phyloP scores from a whole-genome alignment of 2,888 invertebrate genomes.

The Rapana venosa region DNA sequence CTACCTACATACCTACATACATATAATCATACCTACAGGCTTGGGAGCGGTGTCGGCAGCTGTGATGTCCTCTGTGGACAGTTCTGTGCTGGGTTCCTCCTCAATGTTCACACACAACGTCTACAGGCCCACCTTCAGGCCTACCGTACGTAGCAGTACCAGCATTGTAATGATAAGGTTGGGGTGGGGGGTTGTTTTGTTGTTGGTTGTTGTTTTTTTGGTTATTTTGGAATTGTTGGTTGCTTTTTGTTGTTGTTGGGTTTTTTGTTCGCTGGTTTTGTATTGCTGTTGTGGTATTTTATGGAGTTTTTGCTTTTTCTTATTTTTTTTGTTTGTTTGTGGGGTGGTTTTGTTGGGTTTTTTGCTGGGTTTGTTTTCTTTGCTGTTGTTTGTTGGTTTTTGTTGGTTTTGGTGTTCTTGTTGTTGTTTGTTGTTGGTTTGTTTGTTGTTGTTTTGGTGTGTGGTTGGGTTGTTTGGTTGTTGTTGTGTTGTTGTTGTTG shows the following conservation, averaged over 20 bases:
- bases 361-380: too few relatives aligned
- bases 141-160: conserved; percentile 54
- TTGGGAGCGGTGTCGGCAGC: conserved; percentile 66
- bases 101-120: conserved; percentile 70
- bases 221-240: too few relatives aligned
- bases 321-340: neutral
- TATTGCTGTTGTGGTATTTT: too few relatives aligned
- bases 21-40: conserved; percentile 34
- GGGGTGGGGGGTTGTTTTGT: too few relatives aligned
- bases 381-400: neutral
- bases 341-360: neutral
- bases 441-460: neutral
- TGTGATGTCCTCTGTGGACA: conserved; percentile 70
- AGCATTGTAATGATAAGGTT: neutral
- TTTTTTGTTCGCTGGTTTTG: too few relatives aligned
- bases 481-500: too few relatives aligned
- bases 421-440: neutral
- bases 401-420: neutral
- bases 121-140: conserved; percentile 57
- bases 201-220: neutral
- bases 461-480: too few relatives aligned
- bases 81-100: conserved; percentile 60
- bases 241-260: too few relatives aligned
- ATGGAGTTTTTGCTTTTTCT: too few relatives aligned
- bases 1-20: too few relatives aligned